Evolutionary conservation across 2,113 vertebrate genomes (phyloP).

Genomic region (Piprites chloris): DNA sequence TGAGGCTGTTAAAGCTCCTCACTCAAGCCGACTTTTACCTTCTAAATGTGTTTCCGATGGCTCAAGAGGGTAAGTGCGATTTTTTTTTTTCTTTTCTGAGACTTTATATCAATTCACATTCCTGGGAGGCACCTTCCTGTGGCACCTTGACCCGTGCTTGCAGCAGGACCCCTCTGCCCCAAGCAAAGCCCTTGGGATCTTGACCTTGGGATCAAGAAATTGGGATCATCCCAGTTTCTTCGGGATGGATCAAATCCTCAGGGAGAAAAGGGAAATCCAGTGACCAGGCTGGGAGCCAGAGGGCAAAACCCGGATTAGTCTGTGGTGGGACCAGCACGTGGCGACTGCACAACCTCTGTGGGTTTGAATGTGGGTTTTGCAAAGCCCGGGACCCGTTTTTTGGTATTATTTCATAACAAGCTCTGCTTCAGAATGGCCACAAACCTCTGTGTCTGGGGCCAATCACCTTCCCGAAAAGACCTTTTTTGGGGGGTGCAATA

Average conservation of each 20-base stretch:
- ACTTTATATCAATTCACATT: not conserved
- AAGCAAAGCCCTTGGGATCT: accelerated
- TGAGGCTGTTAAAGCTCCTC: not conserved
- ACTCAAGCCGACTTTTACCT: not conserved
- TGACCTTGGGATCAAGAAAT: too few species aligned
- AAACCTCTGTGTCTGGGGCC: not conserved
- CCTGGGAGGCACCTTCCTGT: accelerated
- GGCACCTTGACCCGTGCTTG: accelerated
- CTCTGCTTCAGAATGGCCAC: not conserved
- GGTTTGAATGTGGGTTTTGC: not conserved
- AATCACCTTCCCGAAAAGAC: accelerated
- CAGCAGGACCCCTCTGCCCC: not conserved
- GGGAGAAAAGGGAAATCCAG: not conserved
- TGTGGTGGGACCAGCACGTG: not conserved
- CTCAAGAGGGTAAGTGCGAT: constrained; percentile 40
- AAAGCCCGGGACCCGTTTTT: accelerated
- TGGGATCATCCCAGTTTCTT: too few species aligned
- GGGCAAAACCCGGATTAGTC: not conserved
- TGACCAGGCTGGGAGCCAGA: too few species aligned
- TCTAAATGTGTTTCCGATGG: constrained; percentile 63
- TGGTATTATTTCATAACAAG: not conserved
- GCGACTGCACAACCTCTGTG: too few species aligned
- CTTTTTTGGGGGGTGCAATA: not conserved
- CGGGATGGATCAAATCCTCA: accelerated
- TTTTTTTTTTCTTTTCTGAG: not conserved